phyloP scores from a whole-genome alignment of 2,888 invertebrate genomes.

The Linyphia triangularis region DNA sequence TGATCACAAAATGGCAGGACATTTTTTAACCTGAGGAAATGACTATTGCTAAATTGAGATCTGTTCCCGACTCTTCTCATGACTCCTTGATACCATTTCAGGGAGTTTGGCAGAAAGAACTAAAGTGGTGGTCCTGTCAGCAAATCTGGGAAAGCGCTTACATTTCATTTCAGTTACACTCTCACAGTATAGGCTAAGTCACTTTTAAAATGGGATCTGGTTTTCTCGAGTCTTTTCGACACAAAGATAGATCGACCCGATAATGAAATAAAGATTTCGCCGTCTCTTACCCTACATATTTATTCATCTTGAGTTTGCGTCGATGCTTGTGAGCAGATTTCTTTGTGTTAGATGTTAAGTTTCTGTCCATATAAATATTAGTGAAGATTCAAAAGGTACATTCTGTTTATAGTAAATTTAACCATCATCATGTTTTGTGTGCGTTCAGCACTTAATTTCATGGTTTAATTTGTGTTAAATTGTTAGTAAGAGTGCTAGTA shows the following conservation, averaged over 20 bases:
- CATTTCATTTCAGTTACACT: slow-evolving; percentile 48
- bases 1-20: too few species aligned
- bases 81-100: slow-evolving; percentile 1
- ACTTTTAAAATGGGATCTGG: slow-evolving; percentile 11
- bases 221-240: slow-evolving; percentile 28
- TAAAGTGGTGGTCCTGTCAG: slow-evolving; percentile 29
- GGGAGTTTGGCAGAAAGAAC: slow-evolving; percentile 15
- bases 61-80: slow-evolving; percentile 7
- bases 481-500: too few species aligned
- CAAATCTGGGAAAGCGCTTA: slow-evolving; percentile 42
- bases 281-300: slow-evolving; percentile 33
- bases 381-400: too few species aligned
- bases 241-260: slow-evolving; percentile 40
- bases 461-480: too few species aligned
- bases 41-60: not conserved
- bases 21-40: too few species aligned
- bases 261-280: slow-evolving; percentile 60
- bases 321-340: not conserved
- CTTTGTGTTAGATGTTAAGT: not conserved
- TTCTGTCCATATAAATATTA: too few species aligned
- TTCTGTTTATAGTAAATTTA: too few species aligned
- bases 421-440: too few species aligned
- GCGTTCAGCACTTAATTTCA: too few species aligned
- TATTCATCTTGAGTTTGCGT: slow-evolving; percentile 19
- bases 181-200: slow-evolving; percentile 19